These are phyloP conservation scores for Aurelia sp. DNA, from an alignment of 30 jellyfish, hydroid and myxozoan species.

Conservation along the genomic window DNA sequence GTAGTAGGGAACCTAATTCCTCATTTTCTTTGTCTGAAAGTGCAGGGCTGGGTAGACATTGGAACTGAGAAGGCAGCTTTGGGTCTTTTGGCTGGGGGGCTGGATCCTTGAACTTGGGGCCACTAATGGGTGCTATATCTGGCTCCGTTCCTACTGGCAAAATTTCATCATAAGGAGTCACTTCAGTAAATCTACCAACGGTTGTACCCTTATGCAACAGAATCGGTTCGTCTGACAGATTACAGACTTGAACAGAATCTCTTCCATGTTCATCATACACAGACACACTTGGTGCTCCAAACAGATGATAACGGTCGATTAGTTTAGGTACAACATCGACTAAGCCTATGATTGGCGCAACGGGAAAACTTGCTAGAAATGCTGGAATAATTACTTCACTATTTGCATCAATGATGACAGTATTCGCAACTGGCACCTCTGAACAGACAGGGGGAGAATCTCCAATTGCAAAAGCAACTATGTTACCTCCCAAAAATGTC, in stretches of 20 bases:
- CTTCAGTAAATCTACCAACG: not conserved
- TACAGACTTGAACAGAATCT: not conserved
- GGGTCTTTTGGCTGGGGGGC: not conserved
- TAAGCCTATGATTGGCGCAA: no score
- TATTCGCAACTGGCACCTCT: no score
- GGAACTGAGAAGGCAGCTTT: not conserved
- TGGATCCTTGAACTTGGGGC: not conserved
- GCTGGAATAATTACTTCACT: constrained; percentile 20
- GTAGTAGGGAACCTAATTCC: not conserved
- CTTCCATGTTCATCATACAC: not conserved
- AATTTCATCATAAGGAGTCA: not conserved
- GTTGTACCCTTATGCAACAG: not conserved
- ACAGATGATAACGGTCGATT: not conserved
- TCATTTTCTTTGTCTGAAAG: not conserved
- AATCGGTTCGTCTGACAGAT: not conserved
- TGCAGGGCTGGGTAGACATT: not conserved
- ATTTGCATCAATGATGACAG: no score
- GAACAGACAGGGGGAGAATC: no score
- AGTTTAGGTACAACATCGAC: no score
- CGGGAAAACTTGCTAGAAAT: no score
- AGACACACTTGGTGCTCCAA: not conserved
- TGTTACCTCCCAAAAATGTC: no score
- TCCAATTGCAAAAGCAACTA: no score
- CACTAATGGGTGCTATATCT: no score
- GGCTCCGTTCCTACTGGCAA: not conserved